Evolutionary conservation across 2,113 vertebrate genomes (phyloP).

Genomic region (Chascanopsetta lugubris): DNA sequence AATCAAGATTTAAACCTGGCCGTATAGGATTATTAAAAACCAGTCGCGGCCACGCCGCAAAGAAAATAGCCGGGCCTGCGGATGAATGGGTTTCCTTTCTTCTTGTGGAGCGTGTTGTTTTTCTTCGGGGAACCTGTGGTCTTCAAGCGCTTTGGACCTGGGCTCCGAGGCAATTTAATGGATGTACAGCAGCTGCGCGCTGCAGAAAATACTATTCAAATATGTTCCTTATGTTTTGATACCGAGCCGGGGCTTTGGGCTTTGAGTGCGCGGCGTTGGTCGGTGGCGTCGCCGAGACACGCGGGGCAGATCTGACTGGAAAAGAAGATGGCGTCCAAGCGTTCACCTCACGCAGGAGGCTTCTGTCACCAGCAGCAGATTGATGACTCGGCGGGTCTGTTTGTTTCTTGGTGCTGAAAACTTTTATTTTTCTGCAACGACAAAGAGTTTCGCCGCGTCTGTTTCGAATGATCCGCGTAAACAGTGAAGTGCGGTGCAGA

Average conservation of each 20-base stretch:
- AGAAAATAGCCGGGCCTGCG: conserved; percentile 51
- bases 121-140: conserved; percentile 67
- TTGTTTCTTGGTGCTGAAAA: conserved; percentile 19
- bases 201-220: conserved; percentile 59
- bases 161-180: conserved; percentile 61
- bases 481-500: conserved; percentile 4
- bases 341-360: conserved; percentile 14
- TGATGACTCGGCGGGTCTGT: conserved; percentile 16
- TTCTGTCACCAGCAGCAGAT: conserved; percentile 44
- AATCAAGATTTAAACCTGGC: conserved; percentile 50
- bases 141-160: conserved; percentile 57
- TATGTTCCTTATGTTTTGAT: conserved; percentile 64
- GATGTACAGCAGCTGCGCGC: conserved; percentile 51
- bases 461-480: conserved; percentile 20
- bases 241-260: conserved; percentile 25
- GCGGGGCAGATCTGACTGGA: conserved; percentile 26
- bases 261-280: conserved; percentile 2
- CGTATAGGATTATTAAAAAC: conserved; percentile 61
- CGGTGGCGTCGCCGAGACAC: conserved; percentile 29
- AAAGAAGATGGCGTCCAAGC: conserved; percentile 10
- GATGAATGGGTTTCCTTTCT: conserved; percentile 68
- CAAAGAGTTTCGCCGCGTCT: conserved; percentile 5
- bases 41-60: conserved; percentile 28
- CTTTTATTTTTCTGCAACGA: conserved; percentile 5
- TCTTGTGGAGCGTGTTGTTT: conserved; percentile 56